Base-by-base conservation (phyloP, 2,797 vertebrate species). In the Mormyrops boulengeri region DNA sequence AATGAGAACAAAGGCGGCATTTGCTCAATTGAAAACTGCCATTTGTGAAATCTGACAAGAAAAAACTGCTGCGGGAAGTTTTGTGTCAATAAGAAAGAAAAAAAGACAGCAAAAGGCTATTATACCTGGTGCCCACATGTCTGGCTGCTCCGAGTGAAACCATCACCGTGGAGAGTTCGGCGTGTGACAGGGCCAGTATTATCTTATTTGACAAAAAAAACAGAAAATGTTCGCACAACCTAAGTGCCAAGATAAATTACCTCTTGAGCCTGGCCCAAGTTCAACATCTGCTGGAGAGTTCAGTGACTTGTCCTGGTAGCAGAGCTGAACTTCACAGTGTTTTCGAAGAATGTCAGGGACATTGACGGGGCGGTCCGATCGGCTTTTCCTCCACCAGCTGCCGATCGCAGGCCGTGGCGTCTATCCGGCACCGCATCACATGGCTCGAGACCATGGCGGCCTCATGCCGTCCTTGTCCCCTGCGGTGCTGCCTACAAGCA, bases 181-280 rank as follows among this genome's bases (percentile, higher is more conserved):
- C 34, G 1, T 80, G 73, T 80, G 73, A 80, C 73, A 80, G 73
- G 19, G 17, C 38, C 73, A 14, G 73, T 80, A 44, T 80, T 80
- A 80, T 80, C 73, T 80, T 80, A n/a, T 80, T 80, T 80, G 73
- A 85, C 82, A 85, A 8, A 85, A 84, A 50, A 85, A 52, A 85
- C 8, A 85, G 82, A 85, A 52, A 52, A 49, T 85, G 82, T 62
- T 44, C 55, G 30, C 30, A 3, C 38, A 57, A 55, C 17, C 19
- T 38, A 88, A 44, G 60, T 44, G 53, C 87, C 87, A 88, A 62
- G 55, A 34, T 41, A 49, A 88, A 66, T 22, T 38, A 60, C 38
- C 50, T 87, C 50, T 41, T 60, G 55, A 88, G 19, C 12, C 57
- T 44, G 41, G 38, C 44, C 82, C 44, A 30, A 52, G 47, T 17